A percentile compares a stretch with the other conserved stretches of the same genome.
These are phyloP conservation scores for Macropis europaea DNA, from an alignment of 2,888 invertebrate species.

Conservation along the genomic window DNA sequence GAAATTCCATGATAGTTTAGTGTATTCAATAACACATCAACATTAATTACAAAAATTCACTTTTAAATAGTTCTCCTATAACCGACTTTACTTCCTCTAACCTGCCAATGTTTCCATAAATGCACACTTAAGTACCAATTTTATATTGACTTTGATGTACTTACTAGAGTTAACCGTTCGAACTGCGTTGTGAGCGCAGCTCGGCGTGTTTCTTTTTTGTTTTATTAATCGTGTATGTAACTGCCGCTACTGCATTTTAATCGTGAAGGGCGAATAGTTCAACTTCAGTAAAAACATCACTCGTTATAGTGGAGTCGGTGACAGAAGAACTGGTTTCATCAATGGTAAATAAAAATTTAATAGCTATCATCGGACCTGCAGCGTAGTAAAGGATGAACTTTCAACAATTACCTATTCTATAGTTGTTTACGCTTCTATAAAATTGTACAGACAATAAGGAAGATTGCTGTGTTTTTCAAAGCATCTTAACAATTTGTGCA, in stretches of 20 bases:
- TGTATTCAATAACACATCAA: too few species aligned
- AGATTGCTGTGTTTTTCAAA: background rate
- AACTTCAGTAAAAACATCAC: slow-evolving; percentile 29
- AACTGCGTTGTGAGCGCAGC: too few species aligned
- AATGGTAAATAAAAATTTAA: slow-evolving; percentile 43
- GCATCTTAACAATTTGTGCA: slow-evolving; percentile 9
- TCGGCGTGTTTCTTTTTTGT: background rate
- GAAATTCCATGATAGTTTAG: too few species aligned
- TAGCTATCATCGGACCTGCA: slow-evolving; percentile 46
- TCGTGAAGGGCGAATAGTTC: background rate
- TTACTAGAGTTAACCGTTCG: too few species aligned
- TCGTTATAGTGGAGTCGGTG: background rate
- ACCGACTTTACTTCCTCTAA: too few species aligned
- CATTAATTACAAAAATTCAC: too few species aligned
- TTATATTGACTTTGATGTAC: too few species aligned
- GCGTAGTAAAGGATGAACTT: slow-evolving; percentile 44
- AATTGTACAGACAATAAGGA: background rate
- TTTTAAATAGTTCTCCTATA: too few species aligned
- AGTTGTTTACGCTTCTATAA: slow-evolving; percentile 11
- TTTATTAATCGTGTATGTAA: background rate
- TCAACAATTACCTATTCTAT: slow-evolving; percentile 33
- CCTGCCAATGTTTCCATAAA: too few species aligned
- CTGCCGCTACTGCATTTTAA: background rate
- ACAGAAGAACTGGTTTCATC: slow-evolving; percentile 55
- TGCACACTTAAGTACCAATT: too few species aligned